Evolutionary conservation across 30 jellyfish, hydroid and myxozoan species (phyloP).

Genomic region (Pseudorhiza aurosa): DNA sequence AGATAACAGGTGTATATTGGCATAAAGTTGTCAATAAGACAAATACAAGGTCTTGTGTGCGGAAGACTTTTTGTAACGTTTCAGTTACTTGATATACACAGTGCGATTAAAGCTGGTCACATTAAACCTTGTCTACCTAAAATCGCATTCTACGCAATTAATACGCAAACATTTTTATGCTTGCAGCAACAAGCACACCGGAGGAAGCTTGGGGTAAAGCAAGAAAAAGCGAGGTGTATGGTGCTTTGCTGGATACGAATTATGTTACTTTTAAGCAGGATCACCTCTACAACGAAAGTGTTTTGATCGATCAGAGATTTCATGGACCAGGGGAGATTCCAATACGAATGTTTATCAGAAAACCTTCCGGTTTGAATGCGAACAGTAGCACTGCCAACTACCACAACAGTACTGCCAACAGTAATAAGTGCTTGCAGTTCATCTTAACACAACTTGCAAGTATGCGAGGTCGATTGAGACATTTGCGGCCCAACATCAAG

Average conservation of each 20-base stretch:
- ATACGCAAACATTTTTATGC: neutral
- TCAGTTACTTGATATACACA: too few relatives aligned
- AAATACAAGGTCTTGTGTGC: too few relatives aligned
- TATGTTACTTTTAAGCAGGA: conserved; percentile 37
- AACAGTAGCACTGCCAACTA: neutral
- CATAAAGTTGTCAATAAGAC: too few relatives aligned
- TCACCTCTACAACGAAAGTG: conserved; percentile 7
- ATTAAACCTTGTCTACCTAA: neutral
- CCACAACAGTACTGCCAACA: neutral
- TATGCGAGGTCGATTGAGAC: too few relatives aligned
- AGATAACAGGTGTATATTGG: too few relatives aligned
- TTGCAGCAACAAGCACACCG: conserved; percentile 30
- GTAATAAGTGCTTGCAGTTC: neutral
- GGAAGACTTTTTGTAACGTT: too few relatives aligned
- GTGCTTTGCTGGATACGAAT: conserved; percentile 56
- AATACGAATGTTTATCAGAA: neutral
- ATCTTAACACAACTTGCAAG: too few relatives aligned
- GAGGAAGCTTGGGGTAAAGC: conserved; percentile 53
- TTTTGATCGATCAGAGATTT: conserved; percentile 29
- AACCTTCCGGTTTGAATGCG: neutral
- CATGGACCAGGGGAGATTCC: neutral
- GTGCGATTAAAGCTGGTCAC: neutral
- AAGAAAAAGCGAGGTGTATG: conserved; percentile 11
- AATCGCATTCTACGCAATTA: neutral
- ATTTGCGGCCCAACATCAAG: too few relatives aligned